Evolutionary conservation across 2,888 invertebrate species (phyloP), one percentile per base, ranked within the genome.

Genomic region (Mimas tiliae): DNA sequence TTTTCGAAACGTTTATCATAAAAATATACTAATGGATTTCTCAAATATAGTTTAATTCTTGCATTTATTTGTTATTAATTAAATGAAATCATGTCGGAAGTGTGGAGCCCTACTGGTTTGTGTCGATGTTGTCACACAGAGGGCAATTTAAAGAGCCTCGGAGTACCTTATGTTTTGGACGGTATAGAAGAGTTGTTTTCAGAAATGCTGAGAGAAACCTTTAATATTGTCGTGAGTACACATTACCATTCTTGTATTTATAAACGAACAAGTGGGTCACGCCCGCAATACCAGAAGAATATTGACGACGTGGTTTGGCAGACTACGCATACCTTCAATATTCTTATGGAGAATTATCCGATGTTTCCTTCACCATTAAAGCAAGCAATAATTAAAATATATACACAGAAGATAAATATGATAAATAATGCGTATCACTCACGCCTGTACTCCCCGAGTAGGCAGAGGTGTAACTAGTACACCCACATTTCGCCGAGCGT

Each of bases 71-170:
- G 38, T 52, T 16, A 47, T 63, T 45, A 47, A 42, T 42, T 53
- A 19, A 19, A 50, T 53, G 51, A 27, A 45, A 66, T 21, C 52
- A 90, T 90, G 89, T 69, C 81, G 33, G 80, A 81, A 67, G 71
- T 75, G 64, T 80, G 74, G 67, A 80, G 75, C 68, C 68, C 78
- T 51, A 82, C 74, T 51, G 81, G 79, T 33, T 73, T 89, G 52
- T 92, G 92, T 69, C 90, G 92, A 12, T 91, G 91, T 72, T 92
- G 92, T 72, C 89, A 89, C 64, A 70, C 82, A 0, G 83, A 86
- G 66, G 87, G 89, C 1, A 74, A 71, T 33, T 86, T 85, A 53
- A 86, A 82, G 67, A 87, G 80, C 64, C 76, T 91, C 14, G 75
- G 67, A n/a, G 66, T 72, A 1, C 48, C 73, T 0, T 83, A 77